Conservation (phyloP, 2,113 vertebrate species). For the Dicentrarchus labrax region DNA sequence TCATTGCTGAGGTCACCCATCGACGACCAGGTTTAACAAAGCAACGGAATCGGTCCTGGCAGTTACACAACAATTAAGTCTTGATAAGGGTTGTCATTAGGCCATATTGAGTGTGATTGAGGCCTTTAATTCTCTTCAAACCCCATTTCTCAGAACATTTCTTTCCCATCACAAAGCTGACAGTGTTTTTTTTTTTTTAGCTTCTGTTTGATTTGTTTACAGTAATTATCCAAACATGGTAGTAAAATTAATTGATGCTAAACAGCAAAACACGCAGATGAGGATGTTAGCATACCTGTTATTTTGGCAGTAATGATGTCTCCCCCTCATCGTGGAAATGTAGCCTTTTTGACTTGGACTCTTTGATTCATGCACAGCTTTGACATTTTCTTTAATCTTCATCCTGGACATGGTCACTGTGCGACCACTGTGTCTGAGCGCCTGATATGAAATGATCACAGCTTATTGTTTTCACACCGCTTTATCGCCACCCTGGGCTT, state of each 20-base stretch:
- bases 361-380: neutral
- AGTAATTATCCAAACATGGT: constrained; percentile 20
- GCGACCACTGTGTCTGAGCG: neutral
- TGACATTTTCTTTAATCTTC: constrained; percentile 47
- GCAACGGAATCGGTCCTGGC: neutral
- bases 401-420: constrained; percentile 43
- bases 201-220: constrained; percentile 24
- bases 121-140: neutral
- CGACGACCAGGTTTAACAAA: neutral
- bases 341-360: neutral
- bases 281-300: constrained; percentile 8
- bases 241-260: neutral
- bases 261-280: constrained; percentile 1
- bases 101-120: neutral
- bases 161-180: neutral
- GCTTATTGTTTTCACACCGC: constrained; percentile 43
- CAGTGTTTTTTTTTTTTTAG: neutral
- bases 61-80: too few species aligned
- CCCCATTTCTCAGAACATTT: neutral
- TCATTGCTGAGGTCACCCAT: neutral
- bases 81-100: neutral
- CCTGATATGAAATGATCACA: constrained; percentile 61
- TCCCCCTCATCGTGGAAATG: neutral
- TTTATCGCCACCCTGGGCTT: constrained; percentile 55
- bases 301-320: neutral